Percentiles rank a stretch among this genome's conserved stretches.
phyloP scores from a whole-genome alignment of 2,888 invertebrate species.

The Choristoneura rosaceana region DNA sequence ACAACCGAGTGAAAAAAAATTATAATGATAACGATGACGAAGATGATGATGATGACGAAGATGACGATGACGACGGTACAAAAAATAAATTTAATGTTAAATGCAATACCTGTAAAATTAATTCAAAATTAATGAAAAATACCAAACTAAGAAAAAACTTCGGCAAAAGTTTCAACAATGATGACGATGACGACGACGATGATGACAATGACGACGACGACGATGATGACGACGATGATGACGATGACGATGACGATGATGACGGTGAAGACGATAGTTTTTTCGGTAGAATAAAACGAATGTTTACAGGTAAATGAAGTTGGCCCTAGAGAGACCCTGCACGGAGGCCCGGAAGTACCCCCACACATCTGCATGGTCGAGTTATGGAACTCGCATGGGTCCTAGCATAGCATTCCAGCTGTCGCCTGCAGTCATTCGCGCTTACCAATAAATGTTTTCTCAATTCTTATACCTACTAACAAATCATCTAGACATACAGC shows the following conservation, averaged over 20 bases:
- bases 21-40: conserved; percentile 63
- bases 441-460: conserved; percentile 81
- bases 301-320: conserved; percentile 82
- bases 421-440: conserved; percentile 89
- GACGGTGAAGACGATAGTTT: conserved; percentile 80
- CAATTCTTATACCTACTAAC: conserved; percentile 82
- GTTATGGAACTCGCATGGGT: conserved; percentile 76
- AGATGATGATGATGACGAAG: conserved; percentile 65
- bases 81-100: neutral
- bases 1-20: conserved; percentile 54
- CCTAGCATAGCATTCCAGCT: conserved; percentile 75
- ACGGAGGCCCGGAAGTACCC: conserved; percentile 69
- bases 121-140: neutral
- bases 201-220: conserved; percentile 64
- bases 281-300: conserved; percentile 81
- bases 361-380: conserved; percentile 83
- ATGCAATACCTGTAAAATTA: conserved; percentile 56
- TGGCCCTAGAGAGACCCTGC: conserved; percentile 67
- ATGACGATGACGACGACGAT: conserved; percentile 50
- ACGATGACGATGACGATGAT: conserved; percentile 79
- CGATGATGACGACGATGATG: conserved; percentile 75
- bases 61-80: conserved; percentile 54
- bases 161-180: conserved; percentile 48
- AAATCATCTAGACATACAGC: conserved; percentile 78
- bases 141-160: conserved; percentile 63